A percentile compares a stretch with the other conserved stretches of the same genome.
Evolutionary conservation across 2,797 vertebrate species (phyloP).

Genomic region (Gymnocypris eckloni): DNA sequence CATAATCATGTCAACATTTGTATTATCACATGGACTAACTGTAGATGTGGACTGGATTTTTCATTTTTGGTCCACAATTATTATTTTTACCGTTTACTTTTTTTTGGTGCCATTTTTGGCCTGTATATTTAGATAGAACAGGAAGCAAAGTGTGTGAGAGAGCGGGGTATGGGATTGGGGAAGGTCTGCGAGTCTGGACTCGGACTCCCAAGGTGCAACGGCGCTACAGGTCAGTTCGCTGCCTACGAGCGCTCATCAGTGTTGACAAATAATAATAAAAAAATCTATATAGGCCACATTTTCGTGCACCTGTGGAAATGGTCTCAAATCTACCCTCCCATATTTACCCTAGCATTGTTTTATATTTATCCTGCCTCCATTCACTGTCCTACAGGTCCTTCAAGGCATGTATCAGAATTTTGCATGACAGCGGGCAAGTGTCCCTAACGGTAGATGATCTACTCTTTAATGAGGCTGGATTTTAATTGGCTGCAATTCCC

Average conservation of each 20-base stretch:
- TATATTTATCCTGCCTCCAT: not conserved
- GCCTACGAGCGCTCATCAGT: too few relatives aligned
- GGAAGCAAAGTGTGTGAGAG: too few relatives aligned
- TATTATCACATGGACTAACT: not conserved
- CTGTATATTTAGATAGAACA: too few relatives aligned
- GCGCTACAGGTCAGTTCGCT: too few relatives aligned
- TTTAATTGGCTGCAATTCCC: slow-evolving; percentile 18
- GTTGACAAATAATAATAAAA: too few relatives aligned
- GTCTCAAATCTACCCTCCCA: not conserved
- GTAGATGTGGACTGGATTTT: not conserved
- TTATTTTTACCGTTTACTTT: too few relatives aligned
- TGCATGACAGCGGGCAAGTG: not conserved
- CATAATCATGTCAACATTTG: not conserved
- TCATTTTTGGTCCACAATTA: not conserved
- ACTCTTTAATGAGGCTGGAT: slow-evolving; percentile 26
- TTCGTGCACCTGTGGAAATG: not conserved
- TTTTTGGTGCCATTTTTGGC: too few relatives aligned
- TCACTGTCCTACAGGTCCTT: not conserved
- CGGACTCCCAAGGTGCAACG: too few relatives aligned
- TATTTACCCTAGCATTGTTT: not conserved
- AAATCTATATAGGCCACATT: not conserved
- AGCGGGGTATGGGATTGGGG: too few relatives aligned
- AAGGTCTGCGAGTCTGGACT: too few relatives aligned
- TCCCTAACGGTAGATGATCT: not conserved
- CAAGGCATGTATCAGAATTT: slow-evolving; percentile 10